Evolutionary conservation across 2,113 vertebrate species (phyloP).

Genomic region (Vimba vimba): DNA sequence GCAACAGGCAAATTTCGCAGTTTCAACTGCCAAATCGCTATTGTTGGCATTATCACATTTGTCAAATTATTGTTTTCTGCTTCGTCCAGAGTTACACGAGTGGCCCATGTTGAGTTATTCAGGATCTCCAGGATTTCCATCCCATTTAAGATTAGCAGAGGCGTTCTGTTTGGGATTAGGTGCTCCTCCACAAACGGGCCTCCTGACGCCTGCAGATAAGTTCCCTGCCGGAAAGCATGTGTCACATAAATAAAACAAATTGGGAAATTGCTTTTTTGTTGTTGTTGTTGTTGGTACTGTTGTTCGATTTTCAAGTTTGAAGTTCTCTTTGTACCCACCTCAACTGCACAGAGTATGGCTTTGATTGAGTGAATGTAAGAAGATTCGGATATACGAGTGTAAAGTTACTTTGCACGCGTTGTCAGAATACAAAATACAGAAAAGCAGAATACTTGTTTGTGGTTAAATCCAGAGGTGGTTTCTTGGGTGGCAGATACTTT

Average conservation of each 20-base stretch:
- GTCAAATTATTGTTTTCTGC: slow-evolving; percentile 29
- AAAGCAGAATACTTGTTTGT: background rate
- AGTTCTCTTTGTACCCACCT: slow-evolving; percentile 36
- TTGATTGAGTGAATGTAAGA: slow-evolving; percentile 43
- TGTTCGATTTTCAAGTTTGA: slow-evolving; percentile 41
- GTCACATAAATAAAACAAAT: slow-evolving; percentile 46
- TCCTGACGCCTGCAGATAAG: slow-evolving; percentile 73
- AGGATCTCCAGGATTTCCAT: slow-evolving; percentile 73
- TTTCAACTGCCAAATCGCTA: slow-evolving; percentile 18
- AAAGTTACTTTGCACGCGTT: background rate
- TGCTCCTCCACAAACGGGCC: slow-evolving; percentile 56
- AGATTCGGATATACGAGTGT: background rate
- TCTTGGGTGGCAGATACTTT: background rate
- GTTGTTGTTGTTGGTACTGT: background rate
- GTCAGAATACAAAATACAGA: too few species aligned
- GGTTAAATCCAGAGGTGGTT: background rate
- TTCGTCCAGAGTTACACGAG: slow-evolving; percentile 10
- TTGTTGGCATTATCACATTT: slow-evolving; percentile 26
- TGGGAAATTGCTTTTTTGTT: slow-evolving; percentile 37
- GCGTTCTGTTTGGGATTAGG: slow-evolving; percentile 72
- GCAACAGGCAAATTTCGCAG: background rate
- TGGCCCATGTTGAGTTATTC: slow-evolving; percentile 62
- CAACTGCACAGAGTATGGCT: slow-evolving; percentile 26
- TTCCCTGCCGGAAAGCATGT: slow-evolving; percentile 53
- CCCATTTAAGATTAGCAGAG: slow-evolving; percentile 75